Percentiles rank a stretch among this genome's conserved stretches.
phyloP scores from a whole-genome alignment of 1,140 invertebrate genomes.

The Sinonovacula constricta region DNA sequence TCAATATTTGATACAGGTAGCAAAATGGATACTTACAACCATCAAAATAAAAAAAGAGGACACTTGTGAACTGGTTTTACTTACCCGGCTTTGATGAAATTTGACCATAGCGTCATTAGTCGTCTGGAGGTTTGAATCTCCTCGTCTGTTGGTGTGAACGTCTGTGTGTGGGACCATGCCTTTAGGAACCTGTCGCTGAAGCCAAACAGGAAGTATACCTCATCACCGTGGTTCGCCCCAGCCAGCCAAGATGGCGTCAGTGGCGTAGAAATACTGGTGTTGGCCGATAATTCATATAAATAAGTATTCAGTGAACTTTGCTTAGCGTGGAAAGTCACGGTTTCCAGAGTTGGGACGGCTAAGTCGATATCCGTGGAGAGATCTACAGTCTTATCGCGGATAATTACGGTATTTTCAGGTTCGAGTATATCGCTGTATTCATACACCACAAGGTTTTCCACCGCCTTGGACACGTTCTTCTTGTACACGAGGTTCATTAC shows the following conservation, averaged over 20 bases:
- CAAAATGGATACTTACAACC: too few relatives aligned
- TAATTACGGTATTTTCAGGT: constrained; percentile 2
- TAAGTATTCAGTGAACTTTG: constrained; percentile 8
- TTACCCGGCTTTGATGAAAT: constrained; percentile 24
- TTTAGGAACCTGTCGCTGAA: constrained; percentile 18
- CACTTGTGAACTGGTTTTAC: too few relatives aligned
- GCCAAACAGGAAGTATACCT: constrained; percentile 34
- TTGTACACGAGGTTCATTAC: constrained; percentile 17
- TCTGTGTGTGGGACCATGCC: constrained; percentile 6
- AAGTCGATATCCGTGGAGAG: constrained; percentile 43
- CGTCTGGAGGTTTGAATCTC: constrained; percentile 10
- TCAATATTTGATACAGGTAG: too few relatives aligned
- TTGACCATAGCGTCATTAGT: constrained; percentile 6
- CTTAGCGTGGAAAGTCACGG: constrained; percentile 7
- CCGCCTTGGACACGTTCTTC: constrained; percentile 19
- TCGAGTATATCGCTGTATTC: constrained; percentile 25
- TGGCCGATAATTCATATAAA: constrained; percentile 32
- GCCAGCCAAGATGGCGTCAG: constrained; percentile 34
- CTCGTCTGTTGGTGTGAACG: constrained; percentile 4
- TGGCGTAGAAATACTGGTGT: not conserved
- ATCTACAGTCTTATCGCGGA: constrained; percentile 24
- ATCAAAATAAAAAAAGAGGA: too few relatives aligned
- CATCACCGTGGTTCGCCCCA: constrained; percentile 37
- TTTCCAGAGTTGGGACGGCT: constrained; percentile 26
- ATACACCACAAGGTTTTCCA: constrained; percentile 12